Base-by-base conservation (phyloP, 2,888 invertebrate species). In the Tubiluchus corallicola region DNA sequence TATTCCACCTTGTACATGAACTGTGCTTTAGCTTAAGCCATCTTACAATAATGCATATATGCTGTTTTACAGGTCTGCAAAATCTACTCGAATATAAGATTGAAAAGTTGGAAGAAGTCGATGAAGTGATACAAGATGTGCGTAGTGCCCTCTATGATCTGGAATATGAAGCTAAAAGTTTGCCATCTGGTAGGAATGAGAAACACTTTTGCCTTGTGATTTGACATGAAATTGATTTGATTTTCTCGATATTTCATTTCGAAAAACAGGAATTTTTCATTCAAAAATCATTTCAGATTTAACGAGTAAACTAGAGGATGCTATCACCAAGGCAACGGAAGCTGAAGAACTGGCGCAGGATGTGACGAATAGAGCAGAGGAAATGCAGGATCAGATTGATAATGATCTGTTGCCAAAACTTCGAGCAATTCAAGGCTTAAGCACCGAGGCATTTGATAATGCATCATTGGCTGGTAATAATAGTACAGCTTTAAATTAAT, bases 81-180 rank as follows among this genome's bases (percentile, higher is more conserved):
- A n/a, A n/a, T n/a, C n/a, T n/a, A n/a, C n/a, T n/a, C n/a, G n/a
- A n/a, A n/a, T n/a, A n/a, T n/a, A n/a, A n/a, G n/a, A n/a, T n/a
- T n/a, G n/a, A n/a, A n/a, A n/a, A n/a, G n/a, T n/a, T n/a, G n/a
- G 29, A 29, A 9, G 29, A 29, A 9, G 29, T 29, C n/a, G 29
- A 29, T 29, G 9, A n/a, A 9, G 9, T 9, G 9, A 29, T 29
- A 9, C 29, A 29, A 29, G 29, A 29, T 29, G 29, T 29, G n/a
- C 29, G 29, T n/a, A 29, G 29, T n/a, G 29, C 29, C 29, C 29
- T 29, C 29, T 29, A 29, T 29, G 29, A 29, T 29, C 9, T 29
- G n/a, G n/a, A n/a, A 29, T n/a, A 9, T 9, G 29, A 29, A 29
- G 29, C 29, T 9, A n/a, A n/a, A 9, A 29, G 9, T 9, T n/a